These are phyloP conservation scores for Drosophila seguyi DNA, from an alignment of 1,140 invertebrate species.

Conservation along the genomic window DNA sequence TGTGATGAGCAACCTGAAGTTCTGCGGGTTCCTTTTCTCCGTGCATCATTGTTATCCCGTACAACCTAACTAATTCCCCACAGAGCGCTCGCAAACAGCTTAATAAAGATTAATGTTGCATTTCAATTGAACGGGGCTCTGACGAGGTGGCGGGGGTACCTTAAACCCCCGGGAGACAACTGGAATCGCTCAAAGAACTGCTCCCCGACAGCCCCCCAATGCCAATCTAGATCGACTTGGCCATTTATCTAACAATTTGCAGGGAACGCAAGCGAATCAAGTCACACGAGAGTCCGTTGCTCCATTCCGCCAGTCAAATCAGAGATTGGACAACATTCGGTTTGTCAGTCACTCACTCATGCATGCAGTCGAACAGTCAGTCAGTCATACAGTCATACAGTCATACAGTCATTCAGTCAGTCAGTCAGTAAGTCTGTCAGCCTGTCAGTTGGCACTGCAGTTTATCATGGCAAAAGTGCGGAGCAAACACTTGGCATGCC, in stretches of 20 bases:
- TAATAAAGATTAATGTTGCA: conserved; percentile 75
- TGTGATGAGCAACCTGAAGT: neutral
- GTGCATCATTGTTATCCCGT: conserved; percentile 12
- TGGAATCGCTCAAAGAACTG: conserved; percentile 37
- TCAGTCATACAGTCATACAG: conserved; percentile 27
- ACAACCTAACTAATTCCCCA: conserved; percentile 24
- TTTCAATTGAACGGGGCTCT: conserved; percentile 27
- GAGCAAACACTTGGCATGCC: conserved; percentile 20
- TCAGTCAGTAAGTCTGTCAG: conserved; percentile 30
- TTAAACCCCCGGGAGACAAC: conserved; percentile 22
- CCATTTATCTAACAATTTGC: conserved; percentile 72
- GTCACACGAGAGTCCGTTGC: conserved; percentile 36
- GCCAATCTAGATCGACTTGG: conserved; percentile 63
- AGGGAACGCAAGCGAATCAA: conserved; percentile 30
- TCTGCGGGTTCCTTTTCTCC: neutral
- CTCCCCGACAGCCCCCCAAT: conserved; percentile 25
- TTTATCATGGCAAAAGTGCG: conserved; percentile 46
- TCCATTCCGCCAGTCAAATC: conserved; percentile 29
- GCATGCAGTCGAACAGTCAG: conserved; percentile 23
- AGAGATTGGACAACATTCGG: conserved; percentile 34
- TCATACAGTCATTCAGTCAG: conserved; percentile 20
- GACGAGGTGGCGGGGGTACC: conserved; percentile 6
- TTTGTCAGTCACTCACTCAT: conserved; percentile 32
- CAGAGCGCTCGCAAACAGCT: conserved; percentile 49
- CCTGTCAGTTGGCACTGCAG: conserved; percentile 33